Evolutionary conservation across 30 jellyfish, hydroid and myxozoan genomes (phyloP).

Genomic region (Pelagia noctiluca): DNA sequence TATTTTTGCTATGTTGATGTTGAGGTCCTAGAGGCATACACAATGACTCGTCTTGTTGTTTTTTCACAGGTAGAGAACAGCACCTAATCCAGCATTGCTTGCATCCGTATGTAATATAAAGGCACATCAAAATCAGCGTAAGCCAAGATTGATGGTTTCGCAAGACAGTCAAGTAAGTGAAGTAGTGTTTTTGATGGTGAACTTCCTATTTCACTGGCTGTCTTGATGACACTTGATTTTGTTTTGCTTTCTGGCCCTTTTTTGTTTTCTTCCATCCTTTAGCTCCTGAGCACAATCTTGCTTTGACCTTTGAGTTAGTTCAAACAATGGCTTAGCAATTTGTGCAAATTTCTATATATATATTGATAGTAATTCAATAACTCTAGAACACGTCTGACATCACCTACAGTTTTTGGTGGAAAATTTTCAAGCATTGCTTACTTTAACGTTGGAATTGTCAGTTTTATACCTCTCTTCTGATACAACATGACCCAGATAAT

Average conservation of each 20-base stretch:
- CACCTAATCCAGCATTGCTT: conserved; percentile 4
- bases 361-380: neutral
- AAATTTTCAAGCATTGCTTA: neutral
- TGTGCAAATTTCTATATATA: neutral
- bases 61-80: neutral
- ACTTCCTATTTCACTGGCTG: conserved; percentile 31
- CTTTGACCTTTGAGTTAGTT: neutral
- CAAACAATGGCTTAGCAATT: conserved; percentile 30
- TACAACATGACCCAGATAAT: conserved; percentile 2
- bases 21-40: conserved; percentile 12
- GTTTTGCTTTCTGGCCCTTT: conserved; percentile 2
- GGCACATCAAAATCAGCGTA: conserved; percentile 21
- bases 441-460: neutral
- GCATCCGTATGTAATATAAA: conserved; percentile 15
- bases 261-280: conserved; percentile 5
- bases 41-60: neutral
- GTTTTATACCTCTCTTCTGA: neutral
- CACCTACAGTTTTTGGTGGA: neutral
- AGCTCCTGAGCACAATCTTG: neutral
- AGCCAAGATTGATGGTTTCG: neutral
- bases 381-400: neutral
- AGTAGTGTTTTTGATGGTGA: neutral
- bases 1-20: conserved; percentile 10
- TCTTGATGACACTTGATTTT: conserved; percentile 17
- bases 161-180: conserved; percentile 24